Evolutionary conservation across 64 coral and sea anemone species (phyloP).

Genomic region (Montipora sp.): DNA sequence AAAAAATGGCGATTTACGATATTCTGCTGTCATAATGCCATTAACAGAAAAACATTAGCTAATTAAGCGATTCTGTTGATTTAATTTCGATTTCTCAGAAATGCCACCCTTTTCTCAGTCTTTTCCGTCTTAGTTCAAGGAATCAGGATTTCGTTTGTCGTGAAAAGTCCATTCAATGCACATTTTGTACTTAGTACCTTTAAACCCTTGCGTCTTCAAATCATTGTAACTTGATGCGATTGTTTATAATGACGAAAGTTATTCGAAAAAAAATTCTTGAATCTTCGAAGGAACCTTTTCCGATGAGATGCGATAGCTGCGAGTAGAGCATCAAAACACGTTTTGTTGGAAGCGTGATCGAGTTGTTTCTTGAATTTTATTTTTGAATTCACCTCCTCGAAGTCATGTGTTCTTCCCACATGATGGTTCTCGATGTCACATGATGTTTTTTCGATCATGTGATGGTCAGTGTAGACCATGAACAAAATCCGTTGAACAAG

Average conservation of each 20-base stretch:
- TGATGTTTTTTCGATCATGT: constrained; percentile 55
- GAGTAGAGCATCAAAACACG: no score
- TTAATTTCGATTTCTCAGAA: background rate
- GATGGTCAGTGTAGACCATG: background rate
- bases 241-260: background rate
- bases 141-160: no score
- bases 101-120: background rate
- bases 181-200: background rate
- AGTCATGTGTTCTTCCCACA: constrained; percentile 46
- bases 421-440: constrained; percentile 42
- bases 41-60: background rate
- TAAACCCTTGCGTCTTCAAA: background rate
- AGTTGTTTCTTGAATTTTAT: background rate
- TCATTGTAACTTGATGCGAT: constrained; percentile 16
- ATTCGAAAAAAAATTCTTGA: background rate
- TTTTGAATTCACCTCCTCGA: constrained; percentile 42
- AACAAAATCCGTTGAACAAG: background rate
- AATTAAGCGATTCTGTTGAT: no score
- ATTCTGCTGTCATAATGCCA: background rate
- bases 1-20: background rate
- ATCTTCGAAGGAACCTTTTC: background rate
- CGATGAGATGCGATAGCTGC: background rate
- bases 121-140: background rate
- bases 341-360: background rate
- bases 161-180: background rate